Conservation (phyloP, 2,888 invertebrate species). For the Clistopyga incitator region DNA sequence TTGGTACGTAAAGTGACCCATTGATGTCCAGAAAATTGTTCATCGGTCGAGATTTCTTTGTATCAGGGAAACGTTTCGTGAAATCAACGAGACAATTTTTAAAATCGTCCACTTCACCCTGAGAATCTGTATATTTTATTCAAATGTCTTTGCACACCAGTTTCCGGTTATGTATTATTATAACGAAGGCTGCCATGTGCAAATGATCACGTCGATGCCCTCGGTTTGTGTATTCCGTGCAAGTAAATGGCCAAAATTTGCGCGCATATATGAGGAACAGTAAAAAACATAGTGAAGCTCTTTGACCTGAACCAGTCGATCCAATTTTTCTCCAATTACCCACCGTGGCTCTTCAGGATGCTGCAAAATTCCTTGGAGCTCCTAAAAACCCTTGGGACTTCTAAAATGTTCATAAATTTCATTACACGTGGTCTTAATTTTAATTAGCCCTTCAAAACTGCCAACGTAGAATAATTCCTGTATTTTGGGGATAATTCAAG, state of each 20-base stretch:
- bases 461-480: no score
- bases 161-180: slow-evolving; percentile 50
- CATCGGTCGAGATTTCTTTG: no score
- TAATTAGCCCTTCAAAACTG: no score
- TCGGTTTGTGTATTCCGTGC: slow-evolving; percentile 12
- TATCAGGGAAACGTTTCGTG: no score
- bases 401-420: background rate
- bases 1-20: no score
- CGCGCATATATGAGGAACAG: background rate
- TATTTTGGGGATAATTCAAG: no score
- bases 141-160: slow-evolving; percentile 53
- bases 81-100: background rate
- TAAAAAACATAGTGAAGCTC: background rate
- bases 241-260: background rate
- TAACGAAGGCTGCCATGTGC: slow-evolving; percentile 40
- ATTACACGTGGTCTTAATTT: background rate
- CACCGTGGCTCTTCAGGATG: background rate
- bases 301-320: slow-evolving; percentile 22
- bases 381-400: background rate
- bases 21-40: no score
- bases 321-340: slow-evolving; percentile 40
- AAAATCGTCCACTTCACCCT: background rate
- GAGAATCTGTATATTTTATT: slow-evolving; percentile 52
- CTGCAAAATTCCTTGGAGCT: background rate
- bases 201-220: slow-evolving; percentile 56